Conservation (phyloP, 2,888 invertebrate genomes). For the Cybosia mesomella region DNA sequence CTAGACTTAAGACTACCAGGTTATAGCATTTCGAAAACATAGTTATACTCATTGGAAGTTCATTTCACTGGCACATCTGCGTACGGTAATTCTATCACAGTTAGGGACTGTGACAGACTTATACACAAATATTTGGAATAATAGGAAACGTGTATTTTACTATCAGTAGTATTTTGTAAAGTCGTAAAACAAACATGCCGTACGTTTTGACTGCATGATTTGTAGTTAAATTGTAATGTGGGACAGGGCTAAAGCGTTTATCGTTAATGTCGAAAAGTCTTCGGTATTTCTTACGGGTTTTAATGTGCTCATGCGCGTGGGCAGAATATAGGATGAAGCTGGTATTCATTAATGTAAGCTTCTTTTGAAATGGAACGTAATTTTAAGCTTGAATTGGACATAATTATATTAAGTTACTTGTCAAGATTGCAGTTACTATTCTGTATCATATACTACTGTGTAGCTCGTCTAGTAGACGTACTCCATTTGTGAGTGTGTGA, state of each 20-base stretch:
- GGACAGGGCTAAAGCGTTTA: conserved; percentile 19
- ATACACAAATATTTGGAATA: not conserved
- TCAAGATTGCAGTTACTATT: too few relatives aligned
- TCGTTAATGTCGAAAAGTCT: conserved; percentile 11
- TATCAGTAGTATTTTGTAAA: conserved; percentile 32
- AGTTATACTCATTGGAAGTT: not conserved
- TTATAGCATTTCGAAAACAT: not conserved
- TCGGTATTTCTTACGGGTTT: not conserved
- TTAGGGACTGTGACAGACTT: not conserved
- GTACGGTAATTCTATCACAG: not conserved
- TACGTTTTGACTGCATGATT: conserved; percentile 25
- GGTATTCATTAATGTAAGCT: not conserved
- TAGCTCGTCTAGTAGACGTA: too few relatives aligned
- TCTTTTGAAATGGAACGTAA: not conserved
- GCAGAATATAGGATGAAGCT: not conserved
- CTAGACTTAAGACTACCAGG: too few relatives aligned
- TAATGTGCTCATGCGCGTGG: conserved; percentile 5
- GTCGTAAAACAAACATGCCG: conserved; percentile 35
- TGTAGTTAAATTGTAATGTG: conserved; percentile 24
- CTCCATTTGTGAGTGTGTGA: too few relatives aligned
- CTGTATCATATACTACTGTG: too few relatives aligned
- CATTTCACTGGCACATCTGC: not conserved
- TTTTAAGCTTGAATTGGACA: not conserved
- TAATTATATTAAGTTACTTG: not conserved
- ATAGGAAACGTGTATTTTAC: conserved; percentile 8